Percentiles rank a stretch among this genome's conserved stretches.
These are phyloP conservation scores for Neodiprion virginianus DNA, from an alignment of 1,140 invertebrate genomes.

Conservation along the genomic window DNA sequence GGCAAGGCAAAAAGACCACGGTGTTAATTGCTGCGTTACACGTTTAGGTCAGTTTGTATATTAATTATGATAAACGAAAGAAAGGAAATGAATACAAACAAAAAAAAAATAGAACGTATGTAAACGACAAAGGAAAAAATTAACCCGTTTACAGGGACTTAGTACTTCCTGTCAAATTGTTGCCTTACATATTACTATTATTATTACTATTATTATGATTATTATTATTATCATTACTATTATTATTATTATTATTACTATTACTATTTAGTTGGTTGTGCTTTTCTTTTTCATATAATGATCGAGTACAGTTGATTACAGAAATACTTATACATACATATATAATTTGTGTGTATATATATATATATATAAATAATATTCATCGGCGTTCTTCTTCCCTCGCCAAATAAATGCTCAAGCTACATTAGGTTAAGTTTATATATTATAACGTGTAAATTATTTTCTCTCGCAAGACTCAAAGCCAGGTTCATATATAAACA, in stretches of 20 bases:
- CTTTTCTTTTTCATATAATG: not conserved
- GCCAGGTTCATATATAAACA: slow-evolving; percentile 16
- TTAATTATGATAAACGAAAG: not conserved
- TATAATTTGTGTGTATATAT: no score
- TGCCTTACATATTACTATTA: slow-evolving; percentile 19
- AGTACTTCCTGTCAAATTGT: slow-evolving; percentile 16
- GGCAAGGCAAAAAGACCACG: not conserved
- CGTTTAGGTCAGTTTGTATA: not conserved
- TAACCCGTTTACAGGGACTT: slow-evolving; percentile 29
- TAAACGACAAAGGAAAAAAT: slow-evolving; percentile 16
- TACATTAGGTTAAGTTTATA: slow-evolving; percentile 44
- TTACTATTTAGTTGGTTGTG: slow-evolving; percentile 3
- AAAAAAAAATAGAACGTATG: not conserved
- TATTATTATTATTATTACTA: not conserved
- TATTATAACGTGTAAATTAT: slow-evolving; percentile 53
- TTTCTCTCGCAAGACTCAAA: slow-evolving; percentile 43
- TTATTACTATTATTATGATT: slow-evolving; percentile 17
- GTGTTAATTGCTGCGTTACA: not conserved
- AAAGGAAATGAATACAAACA: not conserved
- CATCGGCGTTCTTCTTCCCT: slow-evolving; percentile 38
- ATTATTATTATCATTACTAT: slow-evolving; percentile 10
- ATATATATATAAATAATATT: slow-evolving; percentile 9
- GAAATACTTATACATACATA: not conserved
- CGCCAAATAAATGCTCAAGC: slow-evolving; percentile 53
- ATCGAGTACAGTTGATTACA: not conserved